Base-by-base conservation (phyloP, 2,797 vertebrate species). In the Neostethus bicornis region DNA sequence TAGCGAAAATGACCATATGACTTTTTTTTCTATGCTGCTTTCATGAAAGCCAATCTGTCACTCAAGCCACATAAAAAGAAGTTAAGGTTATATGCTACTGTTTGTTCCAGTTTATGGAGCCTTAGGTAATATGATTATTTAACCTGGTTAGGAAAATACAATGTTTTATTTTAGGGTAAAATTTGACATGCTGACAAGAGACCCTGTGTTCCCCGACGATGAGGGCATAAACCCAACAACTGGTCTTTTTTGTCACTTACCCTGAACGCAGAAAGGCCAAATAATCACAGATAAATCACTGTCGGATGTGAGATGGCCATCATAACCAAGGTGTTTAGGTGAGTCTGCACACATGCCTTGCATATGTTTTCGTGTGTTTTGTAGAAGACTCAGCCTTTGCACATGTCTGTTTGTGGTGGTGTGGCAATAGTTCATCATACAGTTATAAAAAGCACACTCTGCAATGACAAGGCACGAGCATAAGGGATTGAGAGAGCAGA, bases 101-200 rank as follows among this genome's bases (percentile, higher is more conserved):
- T 92, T 92, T 91, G 90, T 92, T 89, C 86, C 89, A 87, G 84
- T 90, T 91, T 89, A 89, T 87, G 82, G 83, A 85, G 85, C 84
- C 87, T 91, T 90, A 90, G 90, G 89, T 92, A 91, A 91, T 90
- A 84, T 91, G 91, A 92, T 93, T 90, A 91, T 83, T 92, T 92
- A 92, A 93, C 92, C 91, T 89, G 90, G 90, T 92, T 91, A 92
- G 81, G 65, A 92, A 92, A 92, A 91, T 85, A 92, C 41, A 86
- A 90, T 87, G 83, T 90, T 92, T 90, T 88, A 88, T 91, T 90
- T 90, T 76, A 58, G 80, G 72, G 85, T 77, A 86, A 80, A 90
- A 88, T 84, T 73, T 49, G 72, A 90, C 86, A 69, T 74, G 38
- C 75, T 85, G 87, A 90, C 89, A 90, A 90, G 87, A 85, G 86